Conservation (phyloP, 2,797 vertebrate species). For the Myotis myotis region DNA sequence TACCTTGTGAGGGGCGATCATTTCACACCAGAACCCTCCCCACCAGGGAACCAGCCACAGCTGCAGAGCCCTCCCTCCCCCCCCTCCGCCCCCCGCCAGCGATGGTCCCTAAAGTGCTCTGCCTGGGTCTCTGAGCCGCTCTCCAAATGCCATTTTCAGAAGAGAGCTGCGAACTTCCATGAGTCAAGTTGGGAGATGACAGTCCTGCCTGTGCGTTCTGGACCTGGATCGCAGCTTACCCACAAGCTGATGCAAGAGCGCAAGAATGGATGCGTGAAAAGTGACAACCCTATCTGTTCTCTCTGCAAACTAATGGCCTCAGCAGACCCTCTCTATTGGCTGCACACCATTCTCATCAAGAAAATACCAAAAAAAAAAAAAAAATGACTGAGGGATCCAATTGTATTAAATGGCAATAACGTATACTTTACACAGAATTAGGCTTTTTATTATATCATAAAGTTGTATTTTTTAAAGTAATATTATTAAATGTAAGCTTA, state of each 20-base stretch:
- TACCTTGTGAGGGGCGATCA: neutral
- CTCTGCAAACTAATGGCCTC: neutral
- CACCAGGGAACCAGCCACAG: no score
- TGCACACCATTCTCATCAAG: neutral
- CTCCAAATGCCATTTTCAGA: neutral
- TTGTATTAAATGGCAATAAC: neutral
- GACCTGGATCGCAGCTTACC: neutral
- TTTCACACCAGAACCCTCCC: neutral
- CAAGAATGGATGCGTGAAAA: neutral
- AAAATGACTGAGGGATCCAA: neutral
- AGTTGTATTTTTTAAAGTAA: neutral
- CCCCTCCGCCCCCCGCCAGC: no score
- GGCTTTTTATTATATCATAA: neutral
- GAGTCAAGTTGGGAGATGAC: neutral
- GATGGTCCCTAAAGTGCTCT: neutral
- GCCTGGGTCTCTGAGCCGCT: neutral
- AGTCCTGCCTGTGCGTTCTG: neutral
- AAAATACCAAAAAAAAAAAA: neutral
- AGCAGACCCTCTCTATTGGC: neutral
- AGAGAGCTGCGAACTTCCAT: neutral
- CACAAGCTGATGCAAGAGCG: neutral
- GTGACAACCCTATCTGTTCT: neutral
- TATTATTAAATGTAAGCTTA: neutral
- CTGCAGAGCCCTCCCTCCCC: no score
- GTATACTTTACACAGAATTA: neutral